These are phyloP conservation scores for Mastigias papua DNA, from an alignment of 30 jellyfish, hydroid and myxozoan species.

Conservation along the genomic window DNA sequence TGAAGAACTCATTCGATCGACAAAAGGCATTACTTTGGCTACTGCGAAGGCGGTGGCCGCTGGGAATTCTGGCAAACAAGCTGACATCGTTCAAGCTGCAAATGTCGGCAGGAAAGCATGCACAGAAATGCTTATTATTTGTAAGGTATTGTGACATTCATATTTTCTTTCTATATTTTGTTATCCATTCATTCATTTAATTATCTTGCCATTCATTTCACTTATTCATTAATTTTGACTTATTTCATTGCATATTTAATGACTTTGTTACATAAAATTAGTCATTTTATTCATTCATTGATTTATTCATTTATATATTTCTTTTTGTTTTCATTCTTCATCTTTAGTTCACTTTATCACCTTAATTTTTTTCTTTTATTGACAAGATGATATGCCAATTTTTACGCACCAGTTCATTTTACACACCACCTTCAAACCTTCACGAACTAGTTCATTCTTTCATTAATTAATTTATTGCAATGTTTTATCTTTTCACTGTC, in stretches of 20 bases:
- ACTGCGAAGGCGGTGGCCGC: slow-evolving; percentile 98
- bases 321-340: no score
- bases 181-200: background rate
- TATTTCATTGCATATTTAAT: background rate
- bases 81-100: slow-evolving; percentile 95
- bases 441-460: no score
- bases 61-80: slow-evolving; percentile 91
- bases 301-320: no score
- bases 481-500: no score
- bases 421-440: no score
- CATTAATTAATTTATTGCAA: no score
- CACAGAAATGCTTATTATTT: slow-evolving; percentile 89
- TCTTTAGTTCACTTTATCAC: no score
- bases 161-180: background rate
- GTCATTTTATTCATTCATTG: background rate
- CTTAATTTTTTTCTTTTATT: no score
- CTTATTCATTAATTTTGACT: background rate
- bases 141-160: slow-evolving; percentile 69
- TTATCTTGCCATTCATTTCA: background rate
- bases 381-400: no score
- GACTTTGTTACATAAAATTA: no score
- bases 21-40: slow-evolving; percentile 94
- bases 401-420: no score
- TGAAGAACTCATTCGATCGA: slow-evolving; percentile 93
- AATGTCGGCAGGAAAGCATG: slow-evolving; percentile 95